A percentile compares a stretch with the other conserved stretches of the same genome.
Evolutionary conservation across 2,888 invertebrate genomes (phyloP).

Genomic region (Cerceris rybyensis): DNA sequence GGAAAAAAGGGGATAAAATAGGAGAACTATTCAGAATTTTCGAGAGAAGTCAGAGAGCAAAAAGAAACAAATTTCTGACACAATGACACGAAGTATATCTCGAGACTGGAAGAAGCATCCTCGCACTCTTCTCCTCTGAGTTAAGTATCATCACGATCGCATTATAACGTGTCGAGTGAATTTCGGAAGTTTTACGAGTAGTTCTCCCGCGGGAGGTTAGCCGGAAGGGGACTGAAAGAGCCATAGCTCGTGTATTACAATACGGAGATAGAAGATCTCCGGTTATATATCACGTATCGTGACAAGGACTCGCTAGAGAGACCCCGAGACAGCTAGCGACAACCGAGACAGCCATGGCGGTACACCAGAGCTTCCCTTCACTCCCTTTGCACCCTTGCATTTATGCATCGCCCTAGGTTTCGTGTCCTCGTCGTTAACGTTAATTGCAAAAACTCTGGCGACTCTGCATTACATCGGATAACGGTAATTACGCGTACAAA

Average conservation of each 20-base stretch:
- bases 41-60: slow-evolving; percentile 1
- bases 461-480: slow-evolving; percentile 55
- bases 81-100: background rate
- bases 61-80: slow-evolving; percentile 17
- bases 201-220: slow-evolving; percentile 42
- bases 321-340: slow-evolving; percentile 10
- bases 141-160: slow-evolving; percentile 41
- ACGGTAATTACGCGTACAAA: slow-evolving; percentile 47
- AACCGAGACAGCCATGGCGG: slow-evolving; percentile 13
- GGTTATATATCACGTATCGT: slow-evolving; percentile 68
- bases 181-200: slow-evolving; percentile 58
- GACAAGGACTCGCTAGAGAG: slow-evolving; percentile 47
- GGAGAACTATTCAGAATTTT: too few relatives aligned
- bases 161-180: slow-evolving; percentile 45
- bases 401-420: slow-evolving; percentile 7
- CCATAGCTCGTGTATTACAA: slow-evolving; percentile 63
- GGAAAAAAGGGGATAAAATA: too few relatives aligned
- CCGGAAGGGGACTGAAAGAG: slow-evolving; percentile 61
- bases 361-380: background rate
- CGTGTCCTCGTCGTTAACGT: slow-evolving; percentile 10
- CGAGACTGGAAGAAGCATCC: background rate
- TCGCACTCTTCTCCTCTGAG: background rate
- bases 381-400: background rate
- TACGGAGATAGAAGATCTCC: slow-evolving; percentile 67
- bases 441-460: slow-evolving; percentile 68